A percentile compares a stretch with the other conserved stretches of the same genome.
These are phyloP conservation scores for Crenichthys baileyi DNA, from an alignment of 2,797 vertebrate genomes.

Conservation along the genomic window DNA sequence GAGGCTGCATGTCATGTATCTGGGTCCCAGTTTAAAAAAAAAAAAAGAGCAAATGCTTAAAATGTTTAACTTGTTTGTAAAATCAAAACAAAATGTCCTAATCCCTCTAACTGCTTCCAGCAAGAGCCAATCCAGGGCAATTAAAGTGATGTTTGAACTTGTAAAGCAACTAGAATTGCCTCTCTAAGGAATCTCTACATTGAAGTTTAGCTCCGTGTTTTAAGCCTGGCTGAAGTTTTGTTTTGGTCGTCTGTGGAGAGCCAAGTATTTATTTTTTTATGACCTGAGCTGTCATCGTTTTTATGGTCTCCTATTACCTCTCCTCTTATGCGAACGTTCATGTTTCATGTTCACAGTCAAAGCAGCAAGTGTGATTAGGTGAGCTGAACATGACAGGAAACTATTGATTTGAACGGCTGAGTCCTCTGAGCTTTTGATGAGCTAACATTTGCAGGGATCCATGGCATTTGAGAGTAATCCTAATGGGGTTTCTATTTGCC, in stretches of 20 bases:
- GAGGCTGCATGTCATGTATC: slow-evolving; percentile 12
- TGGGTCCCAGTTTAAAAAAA: slow-evolving; percentile 17
- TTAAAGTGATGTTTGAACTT: slow-evolving; percentile 63
- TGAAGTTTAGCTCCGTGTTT: slow-evolving; percentile 57
- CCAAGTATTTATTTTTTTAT: slow-evolving; percentile 20
- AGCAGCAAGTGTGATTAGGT: slow-evolving; percentile 56
- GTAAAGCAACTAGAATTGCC: slow-evolving; percentile 50
- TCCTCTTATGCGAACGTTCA: slow-evolving; percentile 45
- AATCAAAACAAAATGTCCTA: slow-evolving; percentile 40
- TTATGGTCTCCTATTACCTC: slow-evolving; percentile 43
- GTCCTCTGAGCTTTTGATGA: slow-evolving; percentile 66
- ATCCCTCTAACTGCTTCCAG: slow-evolving; percentile 66
- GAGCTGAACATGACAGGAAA: slow-evolving; percentile 64
- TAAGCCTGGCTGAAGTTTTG: slow-evolving; percentile 21
- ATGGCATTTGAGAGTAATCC: slow-evolving; percentile 73
- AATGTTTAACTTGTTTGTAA: slow-evolving; percentile 44
- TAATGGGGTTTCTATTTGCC: slow-evolving; percentile 51
- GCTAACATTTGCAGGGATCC: slow-evolving; percentile 70
- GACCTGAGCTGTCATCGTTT: slow-evolving; percentile 48
- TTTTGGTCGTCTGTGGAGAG: slow-evolving; percentile 32
- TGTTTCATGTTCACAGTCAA: slow-evolving; percentile 70
- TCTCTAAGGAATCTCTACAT: slow-evolving; percentile 39
- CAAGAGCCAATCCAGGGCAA: slow-evolving; percentile 61
- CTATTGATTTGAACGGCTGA: slow-evolving; percentile 64
- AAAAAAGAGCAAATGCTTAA: neutral